Evolutionary conservation across 2,888 invertebrate genomes (phyloP).

Genomic region (Nomada ruficornis): DNA sequence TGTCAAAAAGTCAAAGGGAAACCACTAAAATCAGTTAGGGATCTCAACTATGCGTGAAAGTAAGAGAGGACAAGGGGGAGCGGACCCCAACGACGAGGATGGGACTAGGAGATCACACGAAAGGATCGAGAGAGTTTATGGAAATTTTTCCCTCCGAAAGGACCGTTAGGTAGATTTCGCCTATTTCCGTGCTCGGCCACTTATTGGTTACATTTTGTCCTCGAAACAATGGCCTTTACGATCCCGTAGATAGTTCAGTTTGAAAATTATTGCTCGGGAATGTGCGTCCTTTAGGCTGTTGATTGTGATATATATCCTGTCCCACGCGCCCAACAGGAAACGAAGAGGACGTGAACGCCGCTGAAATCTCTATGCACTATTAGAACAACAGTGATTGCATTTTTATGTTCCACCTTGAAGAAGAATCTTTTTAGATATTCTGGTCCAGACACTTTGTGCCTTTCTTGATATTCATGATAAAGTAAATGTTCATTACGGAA

Average conservation of each 20-base stretch:
- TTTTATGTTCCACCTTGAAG: neutral
- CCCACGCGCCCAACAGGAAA: neutral
- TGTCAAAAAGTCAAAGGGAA: conserved; percentile 84
- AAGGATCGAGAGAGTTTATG: conserved; percentile 77
- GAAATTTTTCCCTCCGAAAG: conserved; percentile 72
- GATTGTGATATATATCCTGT: conserved; percentile 17
- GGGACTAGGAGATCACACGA: conserved; percentile 55
- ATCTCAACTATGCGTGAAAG: conserved; percentile 81
- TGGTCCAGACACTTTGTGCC: neutral
- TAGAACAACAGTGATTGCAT: neutral
- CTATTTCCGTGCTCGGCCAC: conserved; percentile 63
- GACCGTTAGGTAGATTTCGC: conserved; percentile 71
- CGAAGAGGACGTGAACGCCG: conserved; percentile 6
- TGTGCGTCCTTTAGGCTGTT: conserved; percentile 36
- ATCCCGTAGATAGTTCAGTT: conserved; percentile 56
- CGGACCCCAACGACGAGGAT: conserved; percentile 43
- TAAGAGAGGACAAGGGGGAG: conserved; percentile 57
- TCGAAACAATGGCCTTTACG: conserved; percentile 68
- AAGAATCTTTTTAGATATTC: neutral
- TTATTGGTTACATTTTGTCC: conserved; percentile 68
- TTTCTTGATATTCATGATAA: neutral
- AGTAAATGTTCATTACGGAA: too few species aligned
- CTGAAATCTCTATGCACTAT: neutral
- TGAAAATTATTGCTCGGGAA: conserved; percentile 58
- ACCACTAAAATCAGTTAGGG: conserved; percentile 84